Base-by-base conservation (phyloP, 53 echinoderm and acorn worm species). In the Holothuria leucospilota region DNA sequence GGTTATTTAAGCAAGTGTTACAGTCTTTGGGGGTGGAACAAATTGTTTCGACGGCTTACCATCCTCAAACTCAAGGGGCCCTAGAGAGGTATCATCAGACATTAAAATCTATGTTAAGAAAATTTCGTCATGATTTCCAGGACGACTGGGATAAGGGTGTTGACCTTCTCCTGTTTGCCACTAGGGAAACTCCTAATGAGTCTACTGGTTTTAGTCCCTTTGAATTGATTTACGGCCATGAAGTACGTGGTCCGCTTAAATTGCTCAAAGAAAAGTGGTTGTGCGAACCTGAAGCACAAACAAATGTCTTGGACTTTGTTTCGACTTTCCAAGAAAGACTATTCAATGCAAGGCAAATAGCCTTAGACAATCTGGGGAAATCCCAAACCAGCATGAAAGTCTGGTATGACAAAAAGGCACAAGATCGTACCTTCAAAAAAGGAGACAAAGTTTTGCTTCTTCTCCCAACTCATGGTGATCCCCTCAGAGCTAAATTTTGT, bases 241-340 rank as follows among this genome's bases (percentile, higher is more conserved):
- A 51, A 7, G 90, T 90, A 10, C 16, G 82, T 21, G 90, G 88
- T 39, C 94, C 91, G 8, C 51, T 89, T 64, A 89, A 91, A 63
- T 27, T 88, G 2, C 40, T 91, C 1, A 94, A 91, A 42, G 91
- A 94, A 46, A 84, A 53, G 41, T 79, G 68, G 66, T 60, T 94
- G 59, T 38, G 41, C 53, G 70, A 77, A 40, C 26, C 77, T 15
- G 51, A 81, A 34, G 39, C 52, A 8, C 65, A 88, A 24, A 40
- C 64, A 13, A 91, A 89, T 69, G 21, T 91, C 13, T 74, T 94
- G 20, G 91, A 91, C 27, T 94, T 87, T 89, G 91, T 94, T 51
- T 88, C 78, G 16, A 71, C 29, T 29, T 78, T 94, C 25, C 86
- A 86, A 63, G 89, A 89, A 39, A 82, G 87, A 71, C 18, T 94